Evolutionary conservation across 2,797 vertebrate species (phyloP), one percentile per base, ranked within the genome.

Genomic region (Carapus acus): DNA sequence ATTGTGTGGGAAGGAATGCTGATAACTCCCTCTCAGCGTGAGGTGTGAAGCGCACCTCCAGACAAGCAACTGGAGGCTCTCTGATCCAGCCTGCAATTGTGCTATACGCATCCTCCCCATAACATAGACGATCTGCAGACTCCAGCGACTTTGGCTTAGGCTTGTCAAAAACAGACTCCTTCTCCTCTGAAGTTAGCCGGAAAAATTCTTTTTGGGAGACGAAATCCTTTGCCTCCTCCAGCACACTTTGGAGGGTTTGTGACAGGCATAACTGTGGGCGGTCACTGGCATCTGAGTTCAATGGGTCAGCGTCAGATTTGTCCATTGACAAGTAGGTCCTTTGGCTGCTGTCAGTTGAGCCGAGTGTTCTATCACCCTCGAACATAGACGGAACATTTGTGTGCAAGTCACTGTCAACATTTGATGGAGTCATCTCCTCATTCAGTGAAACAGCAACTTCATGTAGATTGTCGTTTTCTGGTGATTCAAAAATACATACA

Each of bases 31-130:
- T 81, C 76, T 91, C 82, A 1, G 93, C 89, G 0, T 86, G 77
- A 8, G 83, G 82, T 12, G 92, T 94, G 71, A 94, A 93, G 11
- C 91, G 88, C 42, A 94, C 93, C 5, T 83, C 70, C 66, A 94
- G 78, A 34, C 56, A 74, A 43, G 74, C 34, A 53, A 87, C 83
- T 8, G 90, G 90, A 20, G 92, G 84, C 19, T 86, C 76, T 78
- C 75, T 87, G 67, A 94, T 85, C 93, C 93, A 94, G 48, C 63
- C 58, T 8, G 92, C 90, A 1, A 92, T 87, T 21, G 72, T 76
- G 27, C 85, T 88, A 46, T 45, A 34, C 37, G 71, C 62, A 4
- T 85, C 78, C 37, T 80, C 69, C 13, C 81, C 79, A 37, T 69
- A 85, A 31, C 54, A 67, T 4, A 71, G 74, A 11, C 2, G 29